These are phyloP conservation scores for Drosophila eohydei DNA, from an alignment of 2,888 invertebrate species.

Conservation along the genomic window DNA sequence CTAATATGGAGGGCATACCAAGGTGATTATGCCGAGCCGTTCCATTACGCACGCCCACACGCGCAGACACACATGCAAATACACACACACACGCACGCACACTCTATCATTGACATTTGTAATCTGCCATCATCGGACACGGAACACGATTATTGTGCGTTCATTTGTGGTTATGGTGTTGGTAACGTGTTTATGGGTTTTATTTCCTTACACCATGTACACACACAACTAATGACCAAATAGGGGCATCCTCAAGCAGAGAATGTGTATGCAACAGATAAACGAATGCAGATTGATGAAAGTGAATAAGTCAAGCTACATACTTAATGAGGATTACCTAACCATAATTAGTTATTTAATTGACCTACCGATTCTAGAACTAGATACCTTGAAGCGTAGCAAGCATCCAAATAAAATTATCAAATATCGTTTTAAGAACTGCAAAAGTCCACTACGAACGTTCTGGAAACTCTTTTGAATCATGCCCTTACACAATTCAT, in stretches of 20 bases:
- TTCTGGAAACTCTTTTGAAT: background rate
- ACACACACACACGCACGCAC: background rate
- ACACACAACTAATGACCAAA: background rate
- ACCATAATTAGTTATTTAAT: no score
- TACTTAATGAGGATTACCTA: no score
- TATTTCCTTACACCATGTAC: conserved; percentile 3
- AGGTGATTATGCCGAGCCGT: conserved; percentile 35
- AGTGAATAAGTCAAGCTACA: no score
- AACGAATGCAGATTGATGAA: background rate
- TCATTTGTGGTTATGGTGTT: conserved; percentile 37
- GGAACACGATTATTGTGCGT: conserved; percentile 34
- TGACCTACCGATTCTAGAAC: no score
- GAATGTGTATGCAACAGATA: background rate
- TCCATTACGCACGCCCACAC: conserved; percentile 5
- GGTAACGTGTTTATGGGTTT: conserved; percentile 10
- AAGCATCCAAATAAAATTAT: no score
- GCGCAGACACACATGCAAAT: background rate
- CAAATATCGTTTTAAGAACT: background rate
- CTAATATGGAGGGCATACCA: conserved; percentile 20
- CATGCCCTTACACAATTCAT: background rate
- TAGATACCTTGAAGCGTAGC: no score
- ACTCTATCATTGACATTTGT: conserved; percentile 22
- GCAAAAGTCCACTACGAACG: background rate
- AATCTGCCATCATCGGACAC: conserved; percentile 32
- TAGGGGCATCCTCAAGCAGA: background rate